Percentiles rank a stretch among this genome's conserved stretches.
Conservation (phyloP, 2,113 vertebrate genomes). For the Odontophorus gujanensis region DNA sequence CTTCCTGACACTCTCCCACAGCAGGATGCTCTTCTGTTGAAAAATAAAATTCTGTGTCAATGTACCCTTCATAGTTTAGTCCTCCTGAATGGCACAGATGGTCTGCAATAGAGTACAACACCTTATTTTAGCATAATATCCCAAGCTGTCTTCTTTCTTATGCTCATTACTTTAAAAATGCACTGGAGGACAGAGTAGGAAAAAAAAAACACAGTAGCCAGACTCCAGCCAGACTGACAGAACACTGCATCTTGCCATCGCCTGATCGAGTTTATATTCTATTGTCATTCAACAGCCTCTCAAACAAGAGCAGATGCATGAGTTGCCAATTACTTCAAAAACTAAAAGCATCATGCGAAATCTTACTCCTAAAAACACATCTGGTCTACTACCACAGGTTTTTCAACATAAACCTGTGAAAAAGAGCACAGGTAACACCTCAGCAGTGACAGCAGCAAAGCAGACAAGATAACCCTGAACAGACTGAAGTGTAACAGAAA, state of each 20-base stretch:
- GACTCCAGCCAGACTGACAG: not conserved
- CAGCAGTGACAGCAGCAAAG: not conserved
- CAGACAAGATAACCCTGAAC: not conserved
- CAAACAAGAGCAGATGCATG: not conserved
- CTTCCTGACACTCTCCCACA: not conserved
- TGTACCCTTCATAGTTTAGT: not conserved
- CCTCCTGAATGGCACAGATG: not conserved
- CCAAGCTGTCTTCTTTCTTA: not conserved
- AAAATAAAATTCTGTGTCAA: not conserved
- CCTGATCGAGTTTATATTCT: not conserved
- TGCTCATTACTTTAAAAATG: not conserved
- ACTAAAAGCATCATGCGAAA: not conserved
- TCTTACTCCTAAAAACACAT: not conserved
- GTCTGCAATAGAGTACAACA: not conserved
- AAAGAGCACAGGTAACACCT: not conserved
- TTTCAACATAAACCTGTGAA: not conserved
- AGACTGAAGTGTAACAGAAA: fast-evolving
- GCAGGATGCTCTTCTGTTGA: not conserved
- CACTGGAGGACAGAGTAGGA: not conserved
- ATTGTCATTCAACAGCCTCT: not conserved
- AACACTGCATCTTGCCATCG: not conserved
- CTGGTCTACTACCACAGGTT: not conserved
- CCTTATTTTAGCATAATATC: not conserved
- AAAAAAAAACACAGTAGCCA: not conserved
- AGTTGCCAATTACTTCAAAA: not conserved